Base-by-base conservation (phyloP, 1,140 invertebrate genomes). In the Centruroides sculpturatus region DNA sequence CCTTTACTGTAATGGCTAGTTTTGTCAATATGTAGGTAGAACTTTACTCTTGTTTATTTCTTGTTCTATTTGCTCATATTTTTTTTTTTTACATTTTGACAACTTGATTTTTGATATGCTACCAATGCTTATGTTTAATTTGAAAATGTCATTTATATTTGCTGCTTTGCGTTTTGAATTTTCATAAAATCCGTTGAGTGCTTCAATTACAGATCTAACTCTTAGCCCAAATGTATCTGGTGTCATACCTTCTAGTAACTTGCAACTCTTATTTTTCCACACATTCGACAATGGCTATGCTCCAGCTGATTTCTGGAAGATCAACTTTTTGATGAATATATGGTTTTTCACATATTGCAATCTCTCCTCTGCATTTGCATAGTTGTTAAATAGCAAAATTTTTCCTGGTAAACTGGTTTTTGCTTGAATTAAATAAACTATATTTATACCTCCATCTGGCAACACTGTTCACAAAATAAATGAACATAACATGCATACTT, bases 261-360 rank as follows among this genome's bases (percentile, higher is more conserved):
- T 59, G 51, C 59, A 54, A 35, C 11, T 56, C 55, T 55, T 53
- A 48, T 59, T 59, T 59, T 59, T 49, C 59, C 49, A 34, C 59
- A 59, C 13, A 13, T 59, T 8, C 51, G 10, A 54, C 59, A 59
- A 41, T 50, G 49, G 35, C 59, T 50, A 53, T 59, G 58, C 23
- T 5, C 13, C 49, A 59, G 13, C 23, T 59, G 51, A 56, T 56
- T 56, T 56, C 58, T 47, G 58, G 58, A 12, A 59, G 35, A 59
- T 59, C 58, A 52, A 59, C 58, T 59, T 59, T 59, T 52, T 59
- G 58, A 59, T 59, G 58, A 59, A 59, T 59, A 35, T 59, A 59
- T 13, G 57, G 57, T 51, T 59, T 51, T 36, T 59, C 34, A 10
- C 10, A 52, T 59, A 59, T 59, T 51, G 57, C 57, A 51, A 59